Percentiles rank a stretch among this genome's conserved stretches.
phyloP scores from a whole-genome alignment of 2,113 vertebrate genomes.

The Eulemur rufifrons region DNA sequence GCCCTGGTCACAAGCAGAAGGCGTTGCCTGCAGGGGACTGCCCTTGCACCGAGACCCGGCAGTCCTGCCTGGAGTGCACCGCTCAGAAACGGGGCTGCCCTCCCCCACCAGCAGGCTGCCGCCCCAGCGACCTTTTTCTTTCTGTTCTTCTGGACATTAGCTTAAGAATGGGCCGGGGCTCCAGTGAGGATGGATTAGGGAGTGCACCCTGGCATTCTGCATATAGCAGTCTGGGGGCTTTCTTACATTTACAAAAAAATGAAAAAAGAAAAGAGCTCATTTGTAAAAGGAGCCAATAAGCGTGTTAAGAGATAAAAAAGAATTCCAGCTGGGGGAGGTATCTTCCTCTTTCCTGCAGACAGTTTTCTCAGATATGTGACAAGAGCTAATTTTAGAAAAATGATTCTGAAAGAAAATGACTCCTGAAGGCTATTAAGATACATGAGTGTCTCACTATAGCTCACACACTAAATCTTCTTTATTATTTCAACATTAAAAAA shows the following conservation, averaged over 20 bases:
- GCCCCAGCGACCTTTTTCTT: slow-evolving; percentile 63
- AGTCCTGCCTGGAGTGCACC: no score
- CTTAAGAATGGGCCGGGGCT: slow-evolving; percentile 62
- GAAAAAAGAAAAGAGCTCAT: background rate
- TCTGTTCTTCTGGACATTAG: slow-evolving; percentile 71
- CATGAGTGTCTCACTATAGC: background rate
- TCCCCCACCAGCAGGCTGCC: background rate
- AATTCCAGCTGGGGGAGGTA: background rate
- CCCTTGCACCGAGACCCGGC: background rate
- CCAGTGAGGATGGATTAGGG: no score
- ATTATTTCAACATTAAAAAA: slow-evolving; percentile 34
- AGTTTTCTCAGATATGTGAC: background rate
- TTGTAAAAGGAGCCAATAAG: background rate
- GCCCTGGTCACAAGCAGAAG: background rate
- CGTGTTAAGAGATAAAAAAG: background rate
- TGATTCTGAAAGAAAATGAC: slow-evolving; percentile 47
- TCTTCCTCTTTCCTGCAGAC: background rate
- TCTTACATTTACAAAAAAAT: slow-evolving; percentile 2
- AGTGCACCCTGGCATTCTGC: no score
- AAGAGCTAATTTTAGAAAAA: slow-evolving; percentile 62
- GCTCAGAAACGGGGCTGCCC: background rate
- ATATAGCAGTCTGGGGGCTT: slow-evolving; percentile 55
- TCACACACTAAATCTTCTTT: background rate
- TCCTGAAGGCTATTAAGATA: background rate
- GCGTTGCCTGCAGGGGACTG: accelerated